A percentile compares a stretch with the other conserved stretches of the same genome.
These are phyloP conservation scores for Marmota monax DNA, from an alignment of 2,113 vertebrate genomes.

Conservation along the genomic window DNA sequence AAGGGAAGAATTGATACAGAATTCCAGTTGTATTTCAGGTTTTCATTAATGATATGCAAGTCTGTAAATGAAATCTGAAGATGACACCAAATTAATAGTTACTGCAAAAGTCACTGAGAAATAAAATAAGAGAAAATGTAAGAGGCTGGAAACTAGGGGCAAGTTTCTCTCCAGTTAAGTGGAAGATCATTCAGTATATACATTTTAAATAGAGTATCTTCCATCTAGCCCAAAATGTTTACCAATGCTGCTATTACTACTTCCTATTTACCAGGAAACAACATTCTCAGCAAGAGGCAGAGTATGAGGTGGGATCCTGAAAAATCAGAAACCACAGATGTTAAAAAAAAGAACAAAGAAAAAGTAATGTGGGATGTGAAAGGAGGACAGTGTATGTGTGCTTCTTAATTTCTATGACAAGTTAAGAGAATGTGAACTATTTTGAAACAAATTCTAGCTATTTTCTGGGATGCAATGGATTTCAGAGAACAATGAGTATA, in stretches of 20 bases:
- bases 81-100: background rate
- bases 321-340: background rate
- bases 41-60: background rate
- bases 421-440: background rate
- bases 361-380: background rate
- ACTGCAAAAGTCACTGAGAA: background rate
- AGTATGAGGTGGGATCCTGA: background rate
- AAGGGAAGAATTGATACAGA: background rate
- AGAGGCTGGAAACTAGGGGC: background rate
- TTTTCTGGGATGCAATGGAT: background rate
- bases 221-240: slow-evolving; percentile 4
- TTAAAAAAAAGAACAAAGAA: background rate
- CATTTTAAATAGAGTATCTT: background rate
- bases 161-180: background rate
- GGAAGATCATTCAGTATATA: slow-evolving; percentile 38
- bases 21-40: slow-evolving; percentile 7
- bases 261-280: background rate
- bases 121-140: slow-evolving; percentile 1
- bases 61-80: background rate
- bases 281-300: background rate
- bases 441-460: background rate
- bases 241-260: background rate
- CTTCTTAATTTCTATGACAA: slow-evolving; percentile 6
- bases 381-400: background rate
- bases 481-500: background rate